Evolutionary conservation across 2,113 vertebrate species (phyloP).

Genomic region (Clarias magur): DNA sequence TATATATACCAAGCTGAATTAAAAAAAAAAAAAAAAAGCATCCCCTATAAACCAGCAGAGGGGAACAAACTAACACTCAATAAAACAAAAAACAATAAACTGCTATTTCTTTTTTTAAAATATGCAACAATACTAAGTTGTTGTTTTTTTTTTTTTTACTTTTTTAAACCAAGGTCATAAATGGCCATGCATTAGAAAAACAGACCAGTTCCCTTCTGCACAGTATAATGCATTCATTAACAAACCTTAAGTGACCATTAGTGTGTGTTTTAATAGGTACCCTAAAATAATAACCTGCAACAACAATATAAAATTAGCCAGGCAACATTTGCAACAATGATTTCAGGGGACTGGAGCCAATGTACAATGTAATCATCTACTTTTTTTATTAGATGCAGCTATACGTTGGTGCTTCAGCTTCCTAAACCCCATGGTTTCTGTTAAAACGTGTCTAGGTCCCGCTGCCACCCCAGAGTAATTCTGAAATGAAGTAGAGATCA

Average conservation of each 20-base stretch:
- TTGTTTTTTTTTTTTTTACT: neutral
- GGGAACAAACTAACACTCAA: neutral
- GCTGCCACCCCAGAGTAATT: neutral
- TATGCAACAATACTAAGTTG: neutral
- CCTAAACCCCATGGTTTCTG: neutral
- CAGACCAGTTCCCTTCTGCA: neutral
- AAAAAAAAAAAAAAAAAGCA: neutral
- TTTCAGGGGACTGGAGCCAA: neutral
- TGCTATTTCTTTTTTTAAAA: neutral
- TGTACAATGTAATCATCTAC: neutral
- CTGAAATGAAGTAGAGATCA: constrained; percentile 1
- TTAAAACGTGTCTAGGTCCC: neutral
- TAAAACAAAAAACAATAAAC: neutral
- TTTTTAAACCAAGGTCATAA: neutral
- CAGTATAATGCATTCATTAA: neutral
- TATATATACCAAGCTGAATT: no score
- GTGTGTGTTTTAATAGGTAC: neutral
- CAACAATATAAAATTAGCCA: neutral
- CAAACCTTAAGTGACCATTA: neutral
- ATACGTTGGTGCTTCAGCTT: neutral
- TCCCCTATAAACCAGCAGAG: neutral
- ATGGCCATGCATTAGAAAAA: neutral
- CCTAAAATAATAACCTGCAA: neutral
- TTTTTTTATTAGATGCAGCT: neutral
- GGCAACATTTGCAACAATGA: neutral